Evolutionary conservation across 2,888 invertebrate species (phyloP), one percentile per base, ranked within the genome.

Genomic region (Phyllotreta cruciferae): DNA sequence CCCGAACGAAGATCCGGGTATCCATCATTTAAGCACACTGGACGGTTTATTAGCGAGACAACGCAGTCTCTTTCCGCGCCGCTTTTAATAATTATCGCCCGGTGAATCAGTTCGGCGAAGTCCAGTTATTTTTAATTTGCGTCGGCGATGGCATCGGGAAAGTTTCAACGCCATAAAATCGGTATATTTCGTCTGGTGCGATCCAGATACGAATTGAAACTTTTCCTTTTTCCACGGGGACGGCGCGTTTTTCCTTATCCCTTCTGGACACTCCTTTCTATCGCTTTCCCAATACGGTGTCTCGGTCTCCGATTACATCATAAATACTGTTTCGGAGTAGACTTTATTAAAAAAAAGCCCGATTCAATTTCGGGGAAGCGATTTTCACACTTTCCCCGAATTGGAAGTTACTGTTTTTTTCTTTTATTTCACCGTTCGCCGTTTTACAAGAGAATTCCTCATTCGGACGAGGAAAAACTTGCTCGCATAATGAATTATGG

Each of bases 231-330:
- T 37, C 77, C 73, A 66, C 54, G 63, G 75, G 76, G 72, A 76
- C 75, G 72, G 75, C 75, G 77, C 77, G 75, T 77, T 78, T 24
- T 77, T 73, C 73, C 75, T 76, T 76, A 77, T 78, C 78, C 78
- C 74, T 63, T 24, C 66, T 74, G 78, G 77, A 78, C 77, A 76
- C 73, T 76, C 74, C 68, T 73, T 73, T 76, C 76, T 75, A 77
- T 77, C 76, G 77, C 75, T 77, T 77, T 76, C 74, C 75, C 75
- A 73, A 76, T 77, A 75, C 71, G 50, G 64, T 66, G 68, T 67
- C 61, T 52, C 64, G 62, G 56, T 66, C 66, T 67, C 62, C 66
- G 73, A 75, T 75, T 75, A 74, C 73, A 70, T 71, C 66, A 71
- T 73, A 74, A 74, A 74, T 71, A 72, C 71, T 71, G 66, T 64